Conservation (phyloP, 2,888 invertebrate genomes). For the Melangyna quadrimaculata region DNA sequence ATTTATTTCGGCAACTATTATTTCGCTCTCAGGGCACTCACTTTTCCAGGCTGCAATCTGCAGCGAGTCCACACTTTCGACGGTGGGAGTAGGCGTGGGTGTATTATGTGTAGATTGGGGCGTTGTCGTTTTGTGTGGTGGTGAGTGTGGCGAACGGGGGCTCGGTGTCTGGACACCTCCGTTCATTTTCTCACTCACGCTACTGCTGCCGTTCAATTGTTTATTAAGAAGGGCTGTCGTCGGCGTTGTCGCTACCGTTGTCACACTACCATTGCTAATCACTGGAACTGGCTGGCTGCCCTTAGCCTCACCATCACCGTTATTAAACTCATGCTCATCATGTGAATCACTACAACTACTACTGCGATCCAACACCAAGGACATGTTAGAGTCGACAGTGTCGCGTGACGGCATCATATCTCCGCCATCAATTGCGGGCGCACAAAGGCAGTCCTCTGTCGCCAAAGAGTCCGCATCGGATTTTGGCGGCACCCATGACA, state of each 20-base stretch:
- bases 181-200: conserved; percentile 57
- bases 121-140: conserved; percentile 27
- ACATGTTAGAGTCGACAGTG: conserved; percentile 89
- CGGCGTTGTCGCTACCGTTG: conserved; percentile 46
- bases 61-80: conserved; percentile 85
- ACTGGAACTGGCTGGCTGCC: conserved; percentile 69
- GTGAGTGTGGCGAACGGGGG: conserved; percentile 51
- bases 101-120: conserved; percentile 57
- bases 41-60: conserved; percentile 90
- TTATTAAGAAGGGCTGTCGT: conserved; percentile 47
- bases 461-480: conserved; percentile 81
- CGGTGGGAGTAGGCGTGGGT: conserved; percentile 82
- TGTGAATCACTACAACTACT: conserved; percentile 75
- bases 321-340: conserved; percentile 54
- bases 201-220: conserved; percentile 46
- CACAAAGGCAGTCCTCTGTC: conserved; percentile 84
- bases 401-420: conserved; percentile 88
- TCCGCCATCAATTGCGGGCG: conserved; percentile 87
- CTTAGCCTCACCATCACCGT: conserved; percentile 69
- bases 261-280: conserved; percentile 68
- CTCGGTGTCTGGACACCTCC: conserved; percentile 49
- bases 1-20: conserved; percentile 94
- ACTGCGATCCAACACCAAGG: conserved; percentile 79
- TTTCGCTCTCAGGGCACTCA: conserved; percentile 91
- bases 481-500: conserved; percentile 87